Conservation (phyloP, 2,888 invertebrate genomes). For the Drosophila phalerata region DNA sequence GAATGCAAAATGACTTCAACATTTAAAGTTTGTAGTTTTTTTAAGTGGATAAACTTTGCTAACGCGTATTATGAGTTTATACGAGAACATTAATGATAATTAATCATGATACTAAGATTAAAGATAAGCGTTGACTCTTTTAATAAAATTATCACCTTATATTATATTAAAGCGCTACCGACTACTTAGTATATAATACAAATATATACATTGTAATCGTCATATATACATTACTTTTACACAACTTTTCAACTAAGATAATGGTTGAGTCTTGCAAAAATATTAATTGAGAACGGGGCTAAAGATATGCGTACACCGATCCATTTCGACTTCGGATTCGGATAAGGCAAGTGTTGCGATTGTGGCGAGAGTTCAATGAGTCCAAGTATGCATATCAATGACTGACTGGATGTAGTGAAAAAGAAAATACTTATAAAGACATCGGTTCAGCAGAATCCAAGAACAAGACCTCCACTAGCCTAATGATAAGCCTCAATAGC, state of each 20-base stretch:
- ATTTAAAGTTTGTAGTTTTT: conserved; percentile 11
- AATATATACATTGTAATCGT: conserved; percentile 12
- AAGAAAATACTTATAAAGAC: neutral
- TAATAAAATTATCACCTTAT: conserved; percentile 16
- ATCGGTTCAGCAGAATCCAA: conserved; percentile 22
- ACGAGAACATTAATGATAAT: conserved; percentile 27
- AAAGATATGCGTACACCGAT: conserved; percentile 45
- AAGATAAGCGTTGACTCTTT: conserved; percentile 31
- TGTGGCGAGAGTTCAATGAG: conserved; percentile 24
- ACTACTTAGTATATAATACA: neutral
- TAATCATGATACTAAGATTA: conserved; percentile 19
- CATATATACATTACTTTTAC: conserved; percentile 14
- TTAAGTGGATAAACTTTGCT: conserved; percentile 39
- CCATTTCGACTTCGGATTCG: conserved; percentile 32
- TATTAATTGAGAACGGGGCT: conserved; percentile 46
- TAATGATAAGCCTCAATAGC: conserved; percentile 21
- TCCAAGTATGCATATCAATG: conserved; percentile 28
- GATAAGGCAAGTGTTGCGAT: conserved; percentile 24
- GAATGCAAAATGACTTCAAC: neutral
- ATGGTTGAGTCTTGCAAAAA: conserved; percentile 36
- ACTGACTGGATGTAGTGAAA: neutral
- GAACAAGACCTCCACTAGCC: neutral
- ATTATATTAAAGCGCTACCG: conserved; percentile 4
- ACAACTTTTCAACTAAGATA: conserved; percentile 28
- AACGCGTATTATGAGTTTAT: conserved; percentile 5